A percentile compares a stretch with the other conserved stretches of the same genome.
These are phyloP conservation scores for Diuraphis noxia DNA, from an alignment of 1,140 invertebrate genomes.

Conservation along the genomic window DNA sequence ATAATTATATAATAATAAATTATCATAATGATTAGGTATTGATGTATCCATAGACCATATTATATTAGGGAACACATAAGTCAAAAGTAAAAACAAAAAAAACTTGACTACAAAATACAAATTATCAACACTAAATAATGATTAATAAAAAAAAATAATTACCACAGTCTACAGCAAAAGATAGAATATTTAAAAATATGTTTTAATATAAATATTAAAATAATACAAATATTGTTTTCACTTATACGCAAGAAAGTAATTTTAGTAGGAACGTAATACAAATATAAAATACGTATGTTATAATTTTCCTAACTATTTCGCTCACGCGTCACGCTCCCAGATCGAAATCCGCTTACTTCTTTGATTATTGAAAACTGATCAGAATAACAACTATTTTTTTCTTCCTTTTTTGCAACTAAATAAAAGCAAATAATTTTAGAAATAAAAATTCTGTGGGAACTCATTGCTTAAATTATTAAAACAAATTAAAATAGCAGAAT, in stretches of 20 bases:
- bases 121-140: conserved; percentile 4
- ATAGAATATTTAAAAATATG: neutral
- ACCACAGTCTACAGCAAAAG: neutral
- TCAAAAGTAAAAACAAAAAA: neutral
- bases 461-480: neutral
- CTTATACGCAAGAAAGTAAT: neutral
- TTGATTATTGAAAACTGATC: conserved; percentile 16
- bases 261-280: neutral
- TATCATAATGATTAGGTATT: too few relatives aligned
- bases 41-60: too few relatives aligned
- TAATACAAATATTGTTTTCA: neutral
- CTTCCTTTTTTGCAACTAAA: neutral
- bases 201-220: neutral
- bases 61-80: neutral
- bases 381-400: neutral
- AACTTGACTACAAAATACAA: neutral
- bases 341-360: neutral
- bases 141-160: neutral
- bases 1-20: too few relatives aligned
- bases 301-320: neutral
- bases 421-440: neutral
- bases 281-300: neutral
- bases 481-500: neutral
- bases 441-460: neutral
- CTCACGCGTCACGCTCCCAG: neutral